Evolutionary conservation across 2,113 vertebrate species (phyloP), one percentile per base, ranked within the genome.

Genomic region (Empidonax alnorum): DNA sequence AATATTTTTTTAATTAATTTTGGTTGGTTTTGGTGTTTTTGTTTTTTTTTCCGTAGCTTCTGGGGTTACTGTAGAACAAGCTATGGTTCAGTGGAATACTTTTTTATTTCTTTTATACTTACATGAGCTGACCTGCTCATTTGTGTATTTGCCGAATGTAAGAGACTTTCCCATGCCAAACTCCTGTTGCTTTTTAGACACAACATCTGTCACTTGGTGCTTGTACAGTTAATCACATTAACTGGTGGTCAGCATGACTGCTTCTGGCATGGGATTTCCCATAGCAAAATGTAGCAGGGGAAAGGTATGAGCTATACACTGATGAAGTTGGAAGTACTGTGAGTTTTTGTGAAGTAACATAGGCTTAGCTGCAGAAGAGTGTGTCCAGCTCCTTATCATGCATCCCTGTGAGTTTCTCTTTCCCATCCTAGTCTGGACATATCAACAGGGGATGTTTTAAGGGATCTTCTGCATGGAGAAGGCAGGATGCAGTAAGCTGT

Each of bases 161-260:
- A 76, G 61, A 73, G 85, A 46, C 24, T 8, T 59, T 82, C 46
- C 59, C 39, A 9, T 87, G 89, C 50, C 84, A 89, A 73, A 80
- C 11, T 91, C 93, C 87, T 74, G 75, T 85, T 82, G 75, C 59
- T 96, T 96, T 91, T 52, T 67, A 74, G 63, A 33, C 78, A 44
- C 22, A 79, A 25, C 84, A 87, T 91, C 82, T 94, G 84, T 87
- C 78, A 52, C 50, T 80, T 83, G 41, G 28, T 94, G 87, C 13
- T 39, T 83, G 46, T 93, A 27, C 23, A 71, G 75, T 85, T 91
- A 91, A 90, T 85, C 78, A 69, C 62, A 47, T 77, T 84, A 93
- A 87, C 53, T 71, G 55, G 46, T 87, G 71, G 90, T 74, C 84
- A 79, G 67, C 33, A 35, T 24, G 71, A 56, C 66, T 72, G 41